A percentile compares a stretch with the other conserved stretches of the same genome.
phyloP scores from a whole-genome alignment of 2,113 vertebrate genomes.

The Vulpes ferrilata region DNA sequence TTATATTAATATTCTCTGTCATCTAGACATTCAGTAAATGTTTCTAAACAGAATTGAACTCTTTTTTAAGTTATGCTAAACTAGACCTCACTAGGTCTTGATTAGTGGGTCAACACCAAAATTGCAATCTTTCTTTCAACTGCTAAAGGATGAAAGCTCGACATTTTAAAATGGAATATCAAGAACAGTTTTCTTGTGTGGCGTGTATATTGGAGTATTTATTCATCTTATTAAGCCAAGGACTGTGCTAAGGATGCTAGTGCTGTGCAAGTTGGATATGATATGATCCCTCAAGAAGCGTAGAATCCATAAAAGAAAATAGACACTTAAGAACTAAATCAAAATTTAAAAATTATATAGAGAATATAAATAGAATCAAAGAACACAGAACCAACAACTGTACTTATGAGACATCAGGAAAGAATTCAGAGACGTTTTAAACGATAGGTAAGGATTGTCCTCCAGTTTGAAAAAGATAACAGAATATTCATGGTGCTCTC shows the following conservation, averaged over 20 bases:
- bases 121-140: neutral
- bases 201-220: neutral
- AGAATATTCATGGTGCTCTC: neutral
- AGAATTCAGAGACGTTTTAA: neutral
- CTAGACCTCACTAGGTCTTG: neutral
- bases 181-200: neutral
- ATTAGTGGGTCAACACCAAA: constrained; percentile 6
- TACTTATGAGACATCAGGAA: neutral
- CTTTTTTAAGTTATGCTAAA: neutral
- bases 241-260: neutral
- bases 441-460: neutral
- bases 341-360: constrained; percentile 43
- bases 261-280: neutral
- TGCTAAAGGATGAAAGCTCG: neutral
- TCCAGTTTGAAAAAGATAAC: neutral
- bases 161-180: constrained; percentile 44
- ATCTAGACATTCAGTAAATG: neutral
- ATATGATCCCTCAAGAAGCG: neutral
- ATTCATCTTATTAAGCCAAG: constrained; percentile 16
- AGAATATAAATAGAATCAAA: neutral
- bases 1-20: neutral
- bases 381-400: neutral
- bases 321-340: neutral
- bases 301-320: constrained; percentile 7
- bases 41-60: constrained; percentile 20